Conservation (phyloP, 1,140 invertebrate species). For the Cecropterus lyciades region DNA sequence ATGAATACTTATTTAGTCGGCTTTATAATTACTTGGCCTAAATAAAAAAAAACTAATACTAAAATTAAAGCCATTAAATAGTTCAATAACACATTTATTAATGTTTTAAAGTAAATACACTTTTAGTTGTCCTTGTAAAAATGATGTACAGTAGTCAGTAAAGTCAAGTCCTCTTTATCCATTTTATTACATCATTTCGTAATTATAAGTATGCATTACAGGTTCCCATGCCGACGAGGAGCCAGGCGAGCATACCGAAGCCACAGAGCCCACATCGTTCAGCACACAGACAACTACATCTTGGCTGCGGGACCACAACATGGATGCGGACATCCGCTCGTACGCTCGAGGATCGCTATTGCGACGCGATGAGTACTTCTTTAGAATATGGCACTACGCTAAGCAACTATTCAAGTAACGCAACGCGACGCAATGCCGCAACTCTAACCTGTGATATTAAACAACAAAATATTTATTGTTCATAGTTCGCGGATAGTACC, state of each 20-base stretch:
- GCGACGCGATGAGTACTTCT: conserved; percentile 96
- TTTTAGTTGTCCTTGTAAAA: no score
- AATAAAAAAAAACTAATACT: no score
- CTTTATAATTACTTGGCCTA: no score
- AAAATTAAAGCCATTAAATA: no score
- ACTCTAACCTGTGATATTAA: conserved; percentile 70
- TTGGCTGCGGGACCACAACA: conserved; percentile 95
- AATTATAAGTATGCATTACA: conserved; percentile 28
- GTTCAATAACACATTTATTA: no score
- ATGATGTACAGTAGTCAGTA: no score
- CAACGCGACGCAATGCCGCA: conserved; percentile 35
- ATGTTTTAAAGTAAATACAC: no score
- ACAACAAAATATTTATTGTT: conserved; percentile 54
- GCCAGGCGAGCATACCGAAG: conserved; percentile 62
- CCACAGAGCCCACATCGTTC: conserved; percentile 86
- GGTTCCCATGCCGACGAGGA: conserved; percentile 68
- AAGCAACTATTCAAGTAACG: conserved; percentile 88
- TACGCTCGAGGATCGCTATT: conserved; percentile 93
- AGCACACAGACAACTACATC: conserved; percentile 96
- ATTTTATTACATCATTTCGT: no score
- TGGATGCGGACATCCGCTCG: conserved; percentile 96
- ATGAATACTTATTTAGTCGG: no score
- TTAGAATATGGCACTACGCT: conserved; percentile 95
- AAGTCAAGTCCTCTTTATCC: no score
- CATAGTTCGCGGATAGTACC: conserved; percentile 60